Base-by-base conservation (phyloP, 2,797 vertebrate genomes). In the Cuculus canorus region DNA sequence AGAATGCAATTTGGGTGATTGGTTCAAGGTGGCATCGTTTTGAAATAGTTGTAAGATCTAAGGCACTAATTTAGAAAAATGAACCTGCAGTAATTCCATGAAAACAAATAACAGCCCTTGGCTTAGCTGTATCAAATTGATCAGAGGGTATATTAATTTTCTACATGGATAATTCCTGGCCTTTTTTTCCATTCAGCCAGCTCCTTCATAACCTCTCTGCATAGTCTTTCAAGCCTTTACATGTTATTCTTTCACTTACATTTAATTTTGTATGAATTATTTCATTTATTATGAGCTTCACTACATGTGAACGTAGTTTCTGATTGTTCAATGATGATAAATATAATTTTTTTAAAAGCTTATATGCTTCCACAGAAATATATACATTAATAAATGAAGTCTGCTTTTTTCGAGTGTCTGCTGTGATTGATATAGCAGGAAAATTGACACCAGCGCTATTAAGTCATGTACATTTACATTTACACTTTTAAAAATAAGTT, bases 11-110 rank as follows among this genome's bases (percentile, higher is more conserved):
- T 90, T 94, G 79, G 68, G 78, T 95, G 93, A 88, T 30, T 95
- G 86, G 93, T 96, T 97, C 96, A 95, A 97, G 68, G 95, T 95
- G 93, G 82, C 89, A 93, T 97, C 35, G 7, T 90, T 94, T 66
- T 80, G 63, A 92, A 94, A 92, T 66, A 86, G 12, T 93, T 91
- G 57, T 90, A 94, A 92, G 93, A 97, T 97, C 95, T 93, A 91
- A 96, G 61, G 63, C 59, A 81, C 63, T 88, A 61, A 92, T 88
- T 93, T 63, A 59, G 41, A 92, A 97, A 97, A 97, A 97, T 79
- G 66, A 94, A 80, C 86, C 64, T 95, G 81, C 63, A 82, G 33
- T 86, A 90, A 94, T 92, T 83, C 15, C 27, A 86, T 86, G 53
- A 96, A 96, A 97, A 86, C 81, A 96, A 92, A 70, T 92, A 78